phyloP scores from a whole-genome alignment of 2,113 vertebrate species.

The Cinclus cinclus region DNA sequence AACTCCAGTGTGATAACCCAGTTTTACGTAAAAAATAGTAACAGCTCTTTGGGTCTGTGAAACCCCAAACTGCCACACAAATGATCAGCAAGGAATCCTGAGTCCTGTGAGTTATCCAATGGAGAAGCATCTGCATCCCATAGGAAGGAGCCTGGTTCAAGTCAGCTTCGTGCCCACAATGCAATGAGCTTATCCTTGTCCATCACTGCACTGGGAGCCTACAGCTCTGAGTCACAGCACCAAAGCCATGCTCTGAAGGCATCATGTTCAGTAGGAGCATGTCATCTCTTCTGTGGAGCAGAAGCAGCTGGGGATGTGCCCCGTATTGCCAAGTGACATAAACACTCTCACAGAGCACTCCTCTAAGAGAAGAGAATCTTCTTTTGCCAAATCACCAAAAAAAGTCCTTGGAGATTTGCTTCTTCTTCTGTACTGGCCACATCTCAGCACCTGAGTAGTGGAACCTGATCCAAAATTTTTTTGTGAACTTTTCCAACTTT shows the following conservation, averaged over 20 bases:
- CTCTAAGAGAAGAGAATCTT: not conserved
- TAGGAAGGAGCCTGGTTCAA: not conserved
- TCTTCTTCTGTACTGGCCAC: not conserved
- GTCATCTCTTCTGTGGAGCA: not conserved
- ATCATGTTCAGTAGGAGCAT: not conserved
- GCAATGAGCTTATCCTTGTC: not conserved
- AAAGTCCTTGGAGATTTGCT: not conserved
- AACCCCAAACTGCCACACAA: not conserved
- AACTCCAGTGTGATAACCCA: not conserved
- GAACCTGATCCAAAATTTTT: not conserved
- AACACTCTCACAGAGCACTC: not conserved
- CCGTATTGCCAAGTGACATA: not conserved
- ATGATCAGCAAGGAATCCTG: not conserved
- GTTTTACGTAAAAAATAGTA: not conserved
- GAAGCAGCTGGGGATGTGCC: not conserved
- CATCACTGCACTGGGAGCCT: fast-evolving
- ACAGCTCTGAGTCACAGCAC: not conserved
- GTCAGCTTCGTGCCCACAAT: not conserved
- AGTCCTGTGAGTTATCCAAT: not conserved
- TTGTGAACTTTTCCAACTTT: not conserved
- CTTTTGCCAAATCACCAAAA: not conserved
- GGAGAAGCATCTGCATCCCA: not conserved
- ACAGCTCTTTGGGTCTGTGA: not conserved
- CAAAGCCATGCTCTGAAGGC: not conserved
- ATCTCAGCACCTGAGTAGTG: not conserved